Evolutionary conservation across 2,888 invertebrate genomes (phyloP).

Genomic region (Plutella xylostella): DNA sequence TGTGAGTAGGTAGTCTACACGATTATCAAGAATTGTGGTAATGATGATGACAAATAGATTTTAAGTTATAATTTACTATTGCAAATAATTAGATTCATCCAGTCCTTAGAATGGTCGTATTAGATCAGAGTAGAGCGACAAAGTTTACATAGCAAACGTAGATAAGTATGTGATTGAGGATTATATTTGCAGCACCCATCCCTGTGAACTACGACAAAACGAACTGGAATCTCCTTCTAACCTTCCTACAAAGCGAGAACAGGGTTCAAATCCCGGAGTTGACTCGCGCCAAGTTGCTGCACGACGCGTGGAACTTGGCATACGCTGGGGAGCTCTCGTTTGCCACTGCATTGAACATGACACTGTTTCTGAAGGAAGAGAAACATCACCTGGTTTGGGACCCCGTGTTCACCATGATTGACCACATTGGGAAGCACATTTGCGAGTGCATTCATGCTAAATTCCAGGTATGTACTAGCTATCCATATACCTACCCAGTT

Average conservation of each 20-base stretch:
- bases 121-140: too few species aligned
- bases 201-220: conserved; percentile 84
- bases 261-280: conserved; percentile 74
- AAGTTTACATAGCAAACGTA: too few species aligned
- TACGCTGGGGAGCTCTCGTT: conserved; percentile 83
- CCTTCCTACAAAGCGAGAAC: conserved; percentile 69
- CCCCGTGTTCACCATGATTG: conserved; percentile 85
- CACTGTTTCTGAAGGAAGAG: conserved; percentile 79
- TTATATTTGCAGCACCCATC: conserved; percentile 72
- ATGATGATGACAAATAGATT: too few species aligned
- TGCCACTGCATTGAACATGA: conserved; percentile 82
- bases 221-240: conserved; percentile 81
- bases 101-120: too few species aligned
- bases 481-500: background rate
- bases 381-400: conserved; percentile 84
- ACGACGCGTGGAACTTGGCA: conserved; percentile 83
- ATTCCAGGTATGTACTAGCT: conserved; percentile 72
- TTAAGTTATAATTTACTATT: too few species aligned
- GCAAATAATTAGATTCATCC: too few species aligned
- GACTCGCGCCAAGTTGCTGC: conserved; percentile 80
- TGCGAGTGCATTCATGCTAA: conserved; percentile 72
- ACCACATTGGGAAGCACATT: conserved; percentile 82
- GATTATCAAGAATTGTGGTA: background rate
- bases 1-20: background rate
- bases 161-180: background rate